These are phyloP conservation scores for Anastatus disparis DNA, from an alignment of 1,140 invertebrate species.

Conservation along the genomic window DNA sequence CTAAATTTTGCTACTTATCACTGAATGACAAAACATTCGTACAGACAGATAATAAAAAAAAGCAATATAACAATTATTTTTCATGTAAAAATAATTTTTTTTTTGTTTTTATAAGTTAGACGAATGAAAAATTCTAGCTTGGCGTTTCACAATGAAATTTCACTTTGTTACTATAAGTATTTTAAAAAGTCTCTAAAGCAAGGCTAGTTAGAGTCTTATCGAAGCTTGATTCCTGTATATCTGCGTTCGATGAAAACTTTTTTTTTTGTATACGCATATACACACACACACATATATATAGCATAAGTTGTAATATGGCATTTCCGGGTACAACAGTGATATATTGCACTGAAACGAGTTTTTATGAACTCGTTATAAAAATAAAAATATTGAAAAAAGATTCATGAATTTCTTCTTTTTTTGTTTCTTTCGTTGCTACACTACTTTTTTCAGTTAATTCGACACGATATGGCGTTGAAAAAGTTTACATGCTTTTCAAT, in stretches of 20 bases:
- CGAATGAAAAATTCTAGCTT: not conserved
- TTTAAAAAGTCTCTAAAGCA: slow-evolving; percentile 1
- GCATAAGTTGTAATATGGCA: slow-evolving; percentile 20
- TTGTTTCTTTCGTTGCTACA: not conserved
- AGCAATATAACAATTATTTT: not conserved
- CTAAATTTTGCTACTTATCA: not conserved
- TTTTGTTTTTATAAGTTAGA: no score
- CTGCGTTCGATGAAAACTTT: not conserved
- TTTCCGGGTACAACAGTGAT: not conserved
- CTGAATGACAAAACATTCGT: not conserved
- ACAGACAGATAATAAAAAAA: not conserved
- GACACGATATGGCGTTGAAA: no score
- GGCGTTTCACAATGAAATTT: not conserved
- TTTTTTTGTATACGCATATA: no score
- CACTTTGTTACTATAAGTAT: not conserved
- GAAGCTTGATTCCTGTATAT: not conserved
- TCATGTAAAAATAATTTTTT: not conserved
- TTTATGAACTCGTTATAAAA: not conserved
- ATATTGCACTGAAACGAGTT: not conserved
- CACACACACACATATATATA: no score
- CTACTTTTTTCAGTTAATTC: not conserved
- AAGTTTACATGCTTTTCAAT: no score
- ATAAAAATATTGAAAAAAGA: not conserved
- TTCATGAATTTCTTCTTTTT: no score
- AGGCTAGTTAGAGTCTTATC: not conserved